These are phyloP conservation scores for Lithobates pipiens DNA, from an alignment of 2,797 vertebrate species.

Conservation along the genomic window DNA sequence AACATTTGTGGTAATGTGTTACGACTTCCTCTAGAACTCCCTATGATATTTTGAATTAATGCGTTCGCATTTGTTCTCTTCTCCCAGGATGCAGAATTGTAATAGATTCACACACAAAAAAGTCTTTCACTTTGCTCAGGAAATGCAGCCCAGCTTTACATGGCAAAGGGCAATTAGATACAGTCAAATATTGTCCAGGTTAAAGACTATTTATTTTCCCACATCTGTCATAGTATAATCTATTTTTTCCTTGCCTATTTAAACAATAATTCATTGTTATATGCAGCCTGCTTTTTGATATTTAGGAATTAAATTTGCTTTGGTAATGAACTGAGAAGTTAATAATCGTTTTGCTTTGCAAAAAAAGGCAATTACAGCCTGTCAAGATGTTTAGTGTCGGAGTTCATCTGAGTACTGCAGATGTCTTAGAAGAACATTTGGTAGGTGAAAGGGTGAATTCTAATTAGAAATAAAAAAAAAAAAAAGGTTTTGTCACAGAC, in stretches of 20 bases:
- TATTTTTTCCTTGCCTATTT: constrained; percentile 71
- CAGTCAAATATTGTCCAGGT: constrained; percentile 73
- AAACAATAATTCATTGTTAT: constrained; percentile 72
- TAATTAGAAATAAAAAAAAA: constrained; percentile 55
- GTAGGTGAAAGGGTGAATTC: constrained; percentile 63
- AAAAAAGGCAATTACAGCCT: constrained; percentile 68
- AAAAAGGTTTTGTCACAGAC: constrained; percentile 53
- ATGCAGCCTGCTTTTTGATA: constrained; percentile 68
- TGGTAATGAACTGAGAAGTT: constrained; percentile 74
- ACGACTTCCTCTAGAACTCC: constrained; percentile 15
- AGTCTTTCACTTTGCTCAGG: constrained; percentile 19
- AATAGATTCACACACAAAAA: constrained; percentile 51
- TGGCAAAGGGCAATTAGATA: constrained; percentile 73
- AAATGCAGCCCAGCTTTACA: constrained; percentile 54
- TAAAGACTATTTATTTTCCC: constrained; percentile 76
- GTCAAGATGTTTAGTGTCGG: constrained; percentile 60
- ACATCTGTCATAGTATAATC: constrained; percentile 71
- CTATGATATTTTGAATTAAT: constrained; percentile 47
- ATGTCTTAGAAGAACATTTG: constrained; percentile 63
- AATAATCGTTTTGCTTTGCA: constrained; percentile 75
- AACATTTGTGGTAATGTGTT: constrained; percentile 54
- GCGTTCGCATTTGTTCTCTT: constrained; percentile 22
- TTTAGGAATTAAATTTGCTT: constrained; percentile 74
- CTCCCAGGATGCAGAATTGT: constrained; percentile 53
- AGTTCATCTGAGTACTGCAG: constrained; percentile 62